phyloP scores from a whole-genome alignment of 2,888 invertebrate genomes.

The Caenorhabditis angaria region DNA sequence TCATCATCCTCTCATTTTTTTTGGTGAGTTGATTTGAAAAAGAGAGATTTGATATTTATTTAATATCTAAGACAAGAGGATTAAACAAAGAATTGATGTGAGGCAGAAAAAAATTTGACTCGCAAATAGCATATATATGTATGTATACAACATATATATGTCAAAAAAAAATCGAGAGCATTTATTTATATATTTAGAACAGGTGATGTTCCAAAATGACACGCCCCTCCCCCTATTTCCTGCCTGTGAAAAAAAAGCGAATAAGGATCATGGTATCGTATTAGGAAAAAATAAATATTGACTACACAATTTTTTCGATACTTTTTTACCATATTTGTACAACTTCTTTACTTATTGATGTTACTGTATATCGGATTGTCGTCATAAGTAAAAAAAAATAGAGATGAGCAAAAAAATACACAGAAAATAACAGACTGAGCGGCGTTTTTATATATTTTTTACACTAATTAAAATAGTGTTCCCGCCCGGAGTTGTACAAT shows the following conservation, averaged over 20 bases:
- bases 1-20: background rate
- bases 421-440: background rate
- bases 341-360: background rate
- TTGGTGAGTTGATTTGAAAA: too few species aligned
- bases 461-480: too few species aligned
- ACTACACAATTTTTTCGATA: background rate
- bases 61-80: slow-evolving; percentile 4
- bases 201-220: background rate
- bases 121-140: background rate
- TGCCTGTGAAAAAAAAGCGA: too few species aligned
- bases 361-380: slow-evolving; percentile 2
- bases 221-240: too few species aligned
- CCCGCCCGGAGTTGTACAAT: background rate
- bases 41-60: slow-evolving; percentile 4
- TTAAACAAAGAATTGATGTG: slow-evolving; percentile 4
- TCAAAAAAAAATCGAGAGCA: background rate
- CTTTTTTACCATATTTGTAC: background rate
- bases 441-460: background rate
- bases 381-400: background rate
- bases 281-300: background rate
- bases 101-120: background rate
- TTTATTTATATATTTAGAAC: background rate
- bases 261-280: background rate
- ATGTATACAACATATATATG: background rate
- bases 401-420: background rate